Evolutionary conservation across 2,888 invertebrate species (phyloP), one percentile per base, ranked within the genome.

Genomic region (Ectemnius lituratus): DNA sequence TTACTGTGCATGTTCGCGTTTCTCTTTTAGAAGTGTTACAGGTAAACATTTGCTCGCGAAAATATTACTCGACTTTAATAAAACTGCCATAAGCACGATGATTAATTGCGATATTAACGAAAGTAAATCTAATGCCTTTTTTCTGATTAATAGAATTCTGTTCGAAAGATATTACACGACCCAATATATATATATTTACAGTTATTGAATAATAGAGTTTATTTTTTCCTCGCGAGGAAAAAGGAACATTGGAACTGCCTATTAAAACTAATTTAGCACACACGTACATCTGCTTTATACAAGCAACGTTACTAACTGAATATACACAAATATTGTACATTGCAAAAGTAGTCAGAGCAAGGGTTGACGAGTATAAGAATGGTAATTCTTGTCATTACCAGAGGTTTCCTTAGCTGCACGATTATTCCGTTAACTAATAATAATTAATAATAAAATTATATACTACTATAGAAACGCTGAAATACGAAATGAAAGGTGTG

Each of bases 281-380:
- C 37, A 37, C 37, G 37, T 68, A 76, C 64, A 78, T 79, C 74
- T 79, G 73, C 80, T 82, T 75, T 67, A 75, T 67, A 69, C 49
- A 67, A 81, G 70, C 80, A 72, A 78, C 77, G 75, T 73, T 81
- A 70, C 64, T 47, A 74, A 23, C 49, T 62, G 62, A 57, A 83
- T 69, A 76, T 78, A 75, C 70, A 69, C 69, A 63, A 62, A 69
- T 75, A 75, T 74, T 86, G 86, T 89, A 89, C 88, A 89, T 88
- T 87, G 89, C 89, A 89, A 89, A 87, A 89, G 88, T 87, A 88
- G 87, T 71, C 87, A 87, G 84, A 84, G 75, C 68, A 84, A 79
- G 67, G 76, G 83, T 87, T 87, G 83, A 86, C 84, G 80, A 80
- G 78, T 75, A 74, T 70, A 70, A 75, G 69, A 66, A 64, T 37